Evolutionary conservation across 2,797 vertebrate species (phyloP), one percentile per base, ranked within the genome.

Genomic region (Cygnus olor): DNA sequence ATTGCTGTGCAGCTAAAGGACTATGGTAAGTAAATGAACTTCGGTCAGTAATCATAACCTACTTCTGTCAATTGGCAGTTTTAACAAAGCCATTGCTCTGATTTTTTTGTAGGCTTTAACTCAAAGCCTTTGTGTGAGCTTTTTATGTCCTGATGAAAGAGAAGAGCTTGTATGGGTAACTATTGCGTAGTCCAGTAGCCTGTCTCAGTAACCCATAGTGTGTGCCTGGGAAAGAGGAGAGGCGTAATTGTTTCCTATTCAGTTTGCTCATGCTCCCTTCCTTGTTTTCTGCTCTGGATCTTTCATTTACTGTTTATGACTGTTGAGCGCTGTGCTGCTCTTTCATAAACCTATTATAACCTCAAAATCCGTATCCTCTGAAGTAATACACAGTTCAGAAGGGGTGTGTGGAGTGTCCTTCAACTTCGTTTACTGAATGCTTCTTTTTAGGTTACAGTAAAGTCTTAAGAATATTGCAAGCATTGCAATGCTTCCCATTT

Each of bases 401-500:
- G 49, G 65, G 73, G 11, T 20, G 19, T 18, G 14, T 24, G 10
- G 76, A 64, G 10, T 24, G 7, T 84, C 14, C 38, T 61, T 40
- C 28, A 65, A 2, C 27, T 85, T 56, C 51, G 18, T 14, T 77
- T 73, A 30, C 47, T 44, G 40, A 68, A 22, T n/a, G 2, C 12
- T 27, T 80, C 53, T 53, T 58, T 61, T 30, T 47, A 36, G 3
- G 12, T 14, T 32, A 49, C 19, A 9, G 20, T 44, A 68, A n/a
- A 73, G 4, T 40, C 17, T 53, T 57, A 40, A 80, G 21, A 10
- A 10, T 40, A 25, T 5, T 32, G 22, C 20, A 22, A 47, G 15
- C 19, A 42, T 4, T 40, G 24, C 7, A 51, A 28, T 78, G 47
- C n/a, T 70, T 76, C 1, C 1, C 0, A 0, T 36, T 79, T 85